These are phyloP conservation scores for Novumbra hubbsi DNA, from an alignment of 2,797 vertebrate species.

Conservation along the genomic window DNA sequence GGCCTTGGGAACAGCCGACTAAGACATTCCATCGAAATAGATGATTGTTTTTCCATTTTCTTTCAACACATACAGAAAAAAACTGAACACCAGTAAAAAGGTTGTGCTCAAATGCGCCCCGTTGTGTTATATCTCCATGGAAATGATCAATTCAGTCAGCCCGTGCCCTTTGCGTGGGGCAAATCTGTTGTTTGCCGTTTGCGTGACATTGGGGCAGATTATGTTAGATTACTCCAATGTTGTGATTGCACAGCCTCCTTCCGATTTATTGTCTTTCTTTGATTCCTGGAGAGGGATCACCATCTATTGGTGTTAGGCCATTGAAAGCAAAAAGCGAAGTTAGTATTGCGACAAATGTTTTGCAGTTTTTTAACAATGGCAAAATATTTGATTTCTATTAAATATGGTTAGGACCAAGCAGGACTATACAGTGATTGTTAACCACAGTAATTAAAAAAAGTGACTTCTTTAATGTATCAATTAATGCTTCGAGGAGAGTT, in stretches of 20 bases:
- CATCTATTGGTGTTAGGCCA: neutral
- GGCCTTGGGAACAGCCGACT: neutral
- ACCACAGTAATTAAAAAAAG: neutral
- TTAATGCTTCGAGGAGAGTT: neutral
- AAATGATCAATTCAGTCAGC: constrained; percentile 15
- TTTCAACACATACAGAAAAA: neutral
- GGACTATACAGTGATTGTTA: neutral
- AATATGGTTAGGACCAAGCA: neutral
- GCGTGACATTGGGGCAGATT: constrained; percentile 45
- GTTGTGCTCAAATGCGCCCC: neutral
- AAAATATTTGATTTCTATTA: neutral
- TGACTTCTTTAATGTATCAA: neutral
- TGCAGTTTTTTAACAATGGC: neutral
- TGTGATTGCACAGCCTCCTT: constrained; percentile 47
- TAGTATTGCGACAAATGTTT: neutral
- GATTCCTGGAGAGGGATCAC: constrained; percentile 34
- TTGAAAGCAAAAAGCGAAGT: neutral
- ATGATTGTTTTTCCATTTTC: neutral
- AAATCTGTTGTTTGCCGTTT: constrained; percentile 32
- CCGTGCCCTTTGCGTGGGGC: constrained; percentile 24
- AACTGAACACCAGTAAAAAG: neutral
- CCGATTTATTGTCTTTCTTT: constrained; percentile 29
- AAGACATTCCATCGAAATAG: neutral
- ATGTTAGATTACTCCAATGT: constrained; percentile 26
- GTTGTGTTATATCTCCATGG: neutral